Base-by-base conservation (phyloP, 2,797 vertebrate species). In the Monodelphis domestica region DNA sequence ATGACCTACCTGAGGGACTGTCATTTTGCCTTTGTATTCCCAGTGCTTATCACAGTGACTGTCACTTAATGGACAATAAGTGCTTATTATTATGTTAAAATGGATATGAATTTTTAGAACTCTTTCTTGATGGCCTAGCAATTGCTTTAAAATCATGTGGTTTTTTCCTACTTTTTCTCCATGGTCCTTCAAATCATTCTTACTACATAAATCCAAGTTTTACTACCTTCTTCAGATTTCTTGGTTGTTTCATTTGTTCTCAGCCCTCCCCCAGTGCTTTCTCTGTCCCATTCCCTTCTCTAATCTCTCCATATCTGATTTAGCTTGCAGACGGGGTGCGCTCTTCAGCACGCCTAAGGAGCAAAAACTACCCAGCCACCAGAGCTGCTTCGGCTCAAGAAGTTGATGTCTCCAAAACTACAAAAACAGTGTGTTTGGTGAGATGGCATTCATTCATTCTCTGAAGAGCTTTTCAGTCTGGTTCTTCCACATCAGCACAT, bases 311-410 rank as follows among this genome's bases (percentile, higher is more conserved):
- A 57, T 52, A 38, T 96, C 89, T 54, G 94, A 93, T 97, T 93
- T 96, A 99, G 99, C 98, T 98, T 98, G 91, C 98, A 94, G 98
- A 98, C 93, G 98, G 97, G 94, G 97, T 97, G 53, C 96, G 97
- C 33, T 96, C 97, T 51, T 94, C 98, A 12, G 98, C 97, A 4
- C 97, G 98, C 88, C 98, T 98, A 54, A 98, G 98, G 94, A 98
- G 98, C 97, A 98, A 97, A 91, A 97, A 91, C 51, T 95, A 89
- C 87, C 92, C 95, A 0, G 38, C 53, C 0, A 50, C 93, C 53
- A 54, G 63, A 0, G 89, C 90, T 63, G 93, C 97, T 89, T 91
- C 97, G 2, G 95, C 92, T 21, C 95, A 93, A 92, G 96, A 97
- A 28, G 51, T 54, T 12, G 2, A 94, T 17, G 3, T 78, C 54